A percentile compares a stretch with the other conserved stretches of the same genome.
Conservation (phyloP, 2,888 invertebrate species). For the Mayetiola destructor region DNA sequence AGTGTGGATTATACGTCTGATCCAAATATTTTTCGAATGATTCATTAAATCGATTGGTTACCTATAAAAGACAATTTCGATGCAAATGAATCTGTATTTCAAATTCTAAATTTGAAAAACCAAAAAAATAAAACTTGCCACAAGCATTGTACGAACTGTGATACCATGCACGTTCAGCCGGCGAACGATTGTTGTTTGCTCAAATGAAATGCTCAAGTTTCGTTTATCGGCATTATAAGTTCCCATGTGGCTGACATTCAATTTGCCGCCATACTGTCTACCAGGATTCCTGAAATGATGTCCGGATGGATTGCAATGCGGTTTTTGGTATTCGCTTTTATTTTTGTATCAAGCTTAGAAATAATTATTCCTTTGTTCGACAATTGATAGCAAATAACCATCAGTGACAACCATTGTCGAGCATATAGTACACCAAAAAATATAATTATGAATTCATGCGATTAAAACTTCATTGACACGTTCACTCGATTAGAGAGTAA, state of each 20-base stretch:
- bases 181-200: slow-evolving; percentile 26
- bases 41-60: slow-evolving; percentile 35
- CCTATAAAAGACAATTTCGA: slow-evolving; percentile 23
- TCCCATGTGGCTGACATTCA: slow-evolving; percentile 38
- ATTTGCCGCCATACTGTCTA: slow-evolving; percentile 37
- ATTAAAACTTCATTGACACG: too few species aligned
- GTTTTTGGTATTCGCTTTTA: too few species aligned
- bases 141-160: slow-evolving; percentile 40
- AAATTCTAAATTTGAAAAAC: too few species aligned
- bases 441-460: too few species aligned
- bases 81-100: too few species aligned
- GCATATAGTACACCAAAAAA: too few species aligned
- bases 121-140: slow-evolving; percentile 33
- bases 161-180: slow-evolving; percentile 42
- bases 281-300: slow-evolving; percentile 38
- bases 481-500: too few species aligned
- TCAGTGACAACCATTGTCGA: too few species aligned
- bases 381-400: too few species aligned
- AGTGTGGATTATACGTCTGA: slow-evolving; percentile 37
- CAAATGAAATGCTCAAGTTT: slow-evolving; percentile 17
- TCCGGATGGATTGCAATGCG: background rate
- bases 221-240: slow-evolving; percentile 31
- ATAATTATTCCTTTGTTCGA: too few species aligned
- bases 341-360: too few species aligned
- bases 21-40: slow-evolving; percentile 40